Base-by-base conservation (phyloP, 2,888 invertebrate genomes). In the Drosophila ezoana region DNA sequence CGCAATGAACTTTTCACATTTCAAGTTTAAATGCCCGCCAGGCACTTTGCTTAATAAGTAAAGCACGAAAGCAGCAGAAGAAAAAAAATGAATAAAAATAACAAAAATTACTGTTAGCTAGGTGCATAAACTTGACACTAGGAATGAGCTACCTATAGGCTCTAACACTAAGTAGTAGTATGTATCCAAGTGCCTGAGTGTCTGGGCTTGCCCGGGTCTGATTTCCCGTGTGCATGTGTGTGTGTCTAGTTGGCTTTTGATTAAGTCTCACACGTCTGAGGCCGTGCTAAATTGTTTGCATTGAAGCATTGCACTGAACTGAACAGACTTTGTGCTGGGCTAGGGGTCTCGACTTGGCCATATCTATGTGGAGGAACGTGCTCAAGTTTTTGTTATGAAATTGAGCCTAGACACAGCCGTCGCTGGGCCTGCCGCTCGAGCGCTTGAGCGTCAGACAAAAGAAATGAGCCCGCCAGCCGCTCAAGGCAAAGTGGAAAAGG, bases 331-430 rank as follows among this genome's bases (percentile, higher is more conserved):
- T 52, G 37, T 10, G 35, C n/a, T 48, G 40, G 14, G 1, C 45
- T 48, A 47, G n/a, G 47, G 33, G 60, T 60, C 59, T 49, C 35
- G 33, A 44, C 72, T 69, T 53, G 59, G 18, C 35, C 23, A 13
- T 35, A 11, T 6, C 14, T 16, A 9, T 23, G 41, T 35, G 3
- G 43, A 32, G 59, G 56, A 87, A 88, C 83, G 83, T 84, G 83
- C 83, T 84, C 89, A 84, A 84, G 83, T 84, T 84, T 84, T 84
- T 89, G 83, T 84, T 87, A 81, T 83, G 89, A 84, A 88, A 83
- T 83, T 65, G 87, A 83, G 83, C 83, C 83, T 88, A 83, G 83
- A 82, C 82, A 70, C 28, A 28, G 61, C 51, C 18, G 37, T 49
- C 48, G 49, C 51, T 38, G 23, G 23, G 14, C 28, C 28, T 28